Evolutionary conservation across 2,888 invertebrate genomes (phyloP), one percentile per base, ranked within the genome.

Genomic region (Periphyllus acericola): DNA sequence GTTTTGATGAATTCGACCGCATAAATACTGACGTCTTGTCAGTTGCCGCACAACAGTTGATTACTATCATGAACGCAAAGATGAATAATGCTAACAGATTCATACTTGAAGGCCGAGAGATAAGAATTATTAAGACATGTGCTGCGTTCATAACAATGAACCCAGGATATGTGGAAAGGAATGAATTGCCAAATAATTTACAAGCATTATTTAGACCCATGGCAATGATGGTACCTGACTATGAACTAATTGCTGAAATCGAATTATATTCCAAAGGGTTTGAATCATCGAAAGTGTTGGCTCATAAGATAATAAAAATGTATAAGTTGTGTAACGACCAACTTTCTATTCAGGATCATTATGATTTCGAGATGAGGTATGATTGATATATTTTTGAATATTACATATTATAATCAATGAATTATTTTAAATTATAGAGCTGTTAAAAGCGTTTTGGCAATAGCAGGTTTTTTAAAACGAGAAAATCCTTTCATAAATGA

Each of bases 191-290:
- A 0, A 98, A 99, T 91, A 99, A 98, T 92, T 92, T 99, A 90
- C 98, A 98, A 92, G 97, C 97, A 46, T 92, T 98, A 89, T 98
- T 98, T 93, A 94, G 98, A 78, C 97, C 98, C 0, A 97, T 98
- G 55, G 98, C 98, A 80, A 98, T 99, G 98, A 98, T 98, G 97
- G 97, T 98, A 87, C 98, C 98, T 0, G 98, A 99, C 93, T 98
- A 98, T 92, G 97, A 96, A n/a, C 95, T 98, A 95, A 98, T 99
- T 91, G 97, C 98, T 72, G 98, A 98, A 93, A 98, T 98, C 91
- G 97, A 97, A 1, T 93, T 99, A 9, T 98, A 98, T 92, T 98
- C 98, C 34, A 97, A 96, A 92, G 98, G 98, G 34, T 98, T 98
- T 92, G 95, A 96, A 34, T 93, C 94, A 90, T 98, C 98, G 19